phyloP scores from a whole-genome alignment of 2,888 invertebrate species.

The Eremobia ochroleuca region DNA sequence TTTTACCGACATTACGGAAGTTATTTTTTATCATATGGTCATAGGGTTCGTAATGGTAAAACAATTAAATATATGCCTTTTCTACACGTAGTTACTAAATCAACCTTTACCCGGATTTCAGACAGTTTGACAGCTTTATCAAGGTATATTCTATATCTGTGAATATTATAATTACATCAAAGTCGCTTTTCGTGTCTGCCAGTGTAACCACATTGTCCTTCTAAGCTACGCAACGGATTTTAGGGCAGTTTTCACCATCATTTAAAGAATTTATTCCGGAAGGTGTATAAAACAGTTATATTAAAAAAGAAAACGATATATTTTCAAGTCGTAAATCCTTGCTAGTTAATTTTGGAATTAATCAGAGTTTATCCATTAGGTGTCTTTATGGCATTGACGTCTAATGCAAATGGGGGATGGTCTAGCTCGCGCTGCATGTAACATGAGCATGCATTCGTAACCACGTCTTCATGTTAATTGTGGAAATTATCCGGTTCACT shows the following conservation, averaged over 20 bases:
- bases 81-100: background rate
- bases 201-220: background rate
- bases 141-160: background rate
- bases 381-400: constrained; percentile 57
- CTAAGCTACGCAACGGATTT: background rate
- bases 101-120: background rate
- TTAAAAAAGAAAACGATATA: background rate
- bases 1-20: too few relatives aligned
- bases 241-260: background rate
- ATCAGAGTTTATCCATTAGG: constrained; percentile 43
- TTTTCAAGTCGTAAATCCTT: background rate
- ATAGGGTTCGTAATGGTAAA: background rate
- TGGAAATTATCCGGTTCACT: constrained; percentile 79
- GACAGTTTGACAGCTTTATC: background rate
- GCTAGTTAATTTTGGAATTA: background rate
- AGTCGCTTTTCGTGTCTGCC: background rate
- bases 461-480: constrained; percentile 82
- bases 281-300: background rate
- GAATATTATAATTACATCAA: background rate
- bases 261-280: background rate
- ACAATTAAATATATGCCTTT: background rate
- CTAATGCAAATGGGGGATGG: constrained; percentile 72
- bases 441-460: constrained; percentile 82
- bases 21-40: too few relatives aligned
- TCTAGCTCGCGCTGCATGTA: constrained; percentile 78